Conservation (phyloP, 2,797 vertebrate species). For the Distichodus sexfasciatus region DNA sequence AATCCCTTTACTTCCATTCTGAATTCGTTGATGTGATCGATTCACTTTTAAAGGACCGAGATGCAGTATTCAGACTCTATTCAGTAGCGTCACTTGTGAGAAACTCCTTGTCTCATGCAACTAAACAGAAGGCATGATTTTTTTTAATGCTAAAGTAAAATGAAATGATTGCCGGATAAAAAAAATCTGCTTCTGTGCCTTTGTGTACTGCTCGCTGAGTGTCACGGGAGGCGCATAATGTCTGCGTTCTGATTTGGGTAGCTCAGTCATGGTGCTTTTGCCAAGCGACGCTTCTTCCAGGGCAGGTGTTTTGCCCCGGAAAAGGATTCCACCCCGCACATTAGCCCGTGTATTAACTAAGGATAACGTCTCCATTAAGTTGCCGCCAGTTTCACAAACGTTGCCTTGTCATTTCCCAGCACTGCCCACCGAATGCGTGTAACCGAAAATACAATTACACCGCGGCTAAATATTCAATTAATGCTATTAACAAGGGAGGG, state of each 20-base stretch:
- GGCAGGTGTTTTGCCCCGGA: constrained; percentile 14
- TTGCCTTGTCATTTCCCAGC: constrained; percentile 1
- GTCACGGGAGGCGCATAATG: not conserved
- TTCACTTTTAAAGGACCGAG: no score
- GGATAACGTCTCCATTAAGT: not conserved
- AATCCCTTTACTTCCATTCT: no score
- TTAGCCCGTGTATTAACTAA: not conserved
- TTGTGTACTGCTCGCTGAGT: not conserved
- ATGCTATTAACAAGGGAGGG: not conserved
- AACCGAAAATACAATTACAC: not conserved
- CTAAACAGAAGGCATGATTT: no score
- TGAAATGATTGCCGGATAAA: no score
- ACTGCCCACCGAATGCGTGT: not conserved
- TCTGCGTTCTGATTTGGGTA: constrained; percentile 6
- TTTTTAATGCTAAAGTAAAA: no score
- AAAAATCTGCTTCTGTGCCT: not conserved
- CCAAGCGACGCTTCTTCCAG: constrained; percentile 1
- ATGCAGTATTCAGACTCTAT: no score
- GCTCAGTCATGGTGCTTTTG: not conserved
- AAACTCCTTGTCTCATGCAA: no score
- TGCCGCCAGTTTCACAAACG: not conserved
- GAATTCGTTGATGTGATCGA: no score
- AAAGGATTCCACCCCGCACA: not conserved
- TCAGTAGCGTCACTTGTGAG: no score
- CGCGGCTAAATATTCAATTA: not conserved